Evolutionary conservation across 2,113 vertebrate species (phyloP).

Genomic region (Pteropus alecto): DNA sequence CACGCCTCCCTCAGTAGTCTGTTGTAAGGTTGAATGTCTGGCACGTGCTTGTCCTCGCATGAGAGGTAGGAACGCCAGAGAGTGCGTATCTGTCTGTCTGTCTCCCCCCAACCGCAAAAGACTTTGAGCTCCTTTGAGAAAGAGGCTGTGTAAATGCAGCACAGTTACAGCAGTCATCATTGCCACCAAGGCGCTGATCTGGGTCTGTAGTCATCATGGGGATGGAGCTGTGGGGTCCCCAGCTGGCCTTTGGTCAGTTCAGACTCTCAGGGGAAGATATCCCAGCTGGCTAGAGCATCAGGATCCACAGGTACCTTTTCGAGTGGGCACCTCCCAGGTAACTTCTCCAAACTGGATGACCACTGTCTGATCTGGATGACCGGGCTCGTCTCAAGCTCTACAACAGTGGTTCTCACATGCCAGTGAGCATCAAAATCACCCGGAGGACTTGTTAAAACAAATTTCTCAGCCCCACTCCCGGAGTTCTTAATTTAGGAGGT

Average conservation of each 20-base stretch:
- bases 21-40: conserved; percentile 68
- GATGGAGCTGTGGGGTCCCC: background rate
- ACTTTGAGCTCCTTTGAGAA: conserved; percentile 81
- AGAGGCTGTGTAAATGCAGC: conserved; percentile 63
- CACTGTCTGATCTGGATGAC: background rate
- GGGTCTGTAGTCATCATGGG: background rate
- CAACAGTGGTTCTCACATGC: background rate
- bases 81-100: conserved; percentile 76
- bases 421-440: background rate
- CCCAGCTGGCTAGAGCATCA: background rate
- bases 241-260: background rate
- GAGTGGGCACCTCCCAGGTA: background rate
- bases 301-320: background rate
- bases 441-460: background rate
- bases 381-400: background rate
- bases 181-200: background rate
- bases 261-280: background rate
- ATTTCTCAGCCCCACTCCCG: background rate
- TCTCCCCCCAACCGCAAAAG: conserved; percentile 70
- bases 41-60: conserved; percentile 71
- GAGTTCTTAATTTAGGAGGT: background rate
- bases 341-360: background rate
- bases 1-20: conserved; percentile 1
- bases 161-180: background rate
- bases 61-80: conserved; percentile 71